Evolutionary conservation across 2,888 invertebrate genomes (phyloP).

Genomic region (Bugulina stolonifera): DNA sequence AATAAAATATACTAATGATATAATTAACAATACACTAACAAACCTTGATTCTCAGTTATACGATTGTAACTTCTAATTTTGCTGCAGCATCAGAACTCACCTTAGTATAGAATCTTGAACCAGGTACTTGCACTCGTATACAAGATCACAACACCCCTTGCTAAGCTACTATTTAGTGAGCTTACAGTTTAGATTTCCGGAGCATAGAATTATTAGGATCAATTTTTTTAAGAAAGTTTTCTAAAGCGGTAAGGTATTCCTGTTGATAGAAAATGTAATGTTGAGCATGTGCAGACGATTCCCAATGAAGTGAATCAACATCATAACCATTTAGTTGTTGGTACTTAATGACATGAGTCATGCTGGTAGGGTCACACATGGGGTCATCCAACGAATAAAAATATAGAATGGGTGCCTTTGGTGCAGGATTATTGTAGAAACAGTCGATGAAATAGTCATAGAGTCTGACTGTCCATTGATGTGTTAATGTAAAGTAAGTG

Average conservation of each 20-base stretch:
- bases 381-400: slow-evolving; percentile 12
- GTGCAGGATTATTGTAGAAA: neutral
- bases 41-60: no score
- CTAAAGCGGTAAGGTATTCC: neutral
- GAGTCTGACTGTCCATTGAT: neutral
- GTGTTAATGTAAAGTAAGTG: neutral
- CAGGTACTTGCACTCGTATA: no score
- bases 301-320: neutral
- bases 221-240: neutral
- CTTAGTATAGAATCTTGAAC: no score
- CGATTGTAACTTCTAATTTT: no score
- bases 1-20: no score
- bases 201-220: neutral
- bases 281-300: slow-evolving; percentile 16
- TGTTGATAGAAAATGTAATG: neutral
- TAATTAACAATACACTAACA: no score
- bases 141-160: no score
- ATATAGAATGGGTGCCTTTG: neutral
- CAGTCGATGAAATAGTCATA: neutral
- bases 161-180: no score
- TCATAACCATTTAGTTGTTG: neutral
- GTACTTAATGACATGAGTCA: neutral
- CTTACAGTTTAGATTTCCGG: neutral
- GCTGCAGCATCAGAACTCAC: no score
- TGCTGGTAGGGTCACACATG: neutral